Evolutionary conservation across 2,113 vertebrate species (phyloP).

Genomic region (Aspidoscelis tigris): DNA sequence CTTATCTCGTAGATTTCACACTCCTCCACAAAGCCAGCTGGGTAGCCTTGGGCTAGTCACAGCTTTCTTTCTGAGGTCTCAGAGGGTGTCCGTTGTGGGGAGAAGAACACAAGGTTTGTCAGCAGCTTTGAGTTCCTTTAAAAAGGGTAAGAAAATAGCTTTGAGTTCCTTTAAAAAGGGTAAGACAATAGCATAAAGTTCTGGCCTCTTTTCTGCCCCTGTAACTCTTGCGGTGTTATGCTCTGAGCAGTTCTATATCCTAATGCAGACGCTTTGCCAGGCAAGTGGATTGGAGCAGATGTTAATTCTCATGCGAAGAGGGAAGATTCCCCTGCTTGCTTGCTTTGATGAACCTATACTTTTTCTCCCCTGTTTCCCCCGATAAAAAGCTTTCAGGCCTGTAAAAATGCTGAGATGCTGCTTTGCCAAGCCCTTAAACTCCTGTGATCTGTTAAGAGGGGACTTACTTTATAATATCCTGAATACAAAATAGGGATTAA

Average conservation of each 20-base stretch:
- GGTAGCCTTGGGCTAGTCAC: no score
- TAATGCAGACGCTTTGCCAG: accelerated
- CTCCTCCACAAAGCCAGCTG: no score
- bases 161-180: no score
- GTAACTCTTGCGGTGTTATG: background rate
- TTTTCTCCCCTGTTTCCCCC: background rate
- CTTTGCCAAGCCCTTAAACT: background rate
- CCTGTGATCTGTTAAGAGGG: accelerated
- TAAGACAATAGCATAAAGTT: no score
- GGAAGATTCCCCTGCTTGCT: background rate
- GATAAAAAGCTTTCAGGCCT: slow-evolving; percentile 20
- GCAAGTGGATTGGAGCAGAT: slow-evolving; percentile 11
- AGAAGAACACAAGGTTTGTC: no score
- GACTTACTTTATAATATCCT: background rate
- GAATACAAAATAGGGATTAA: background rate
- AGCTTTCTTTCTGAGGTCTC: no score
- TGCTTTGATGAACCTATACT: slow-evolving; percentile 35
- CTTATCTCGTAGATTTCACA: no score
- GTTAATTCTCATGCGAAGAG: background rate
- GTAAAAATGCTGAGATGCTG: slow-evolving; percentile 26
- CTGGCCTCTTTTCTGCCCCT: no score
- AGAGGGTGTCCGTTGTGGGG: no score
- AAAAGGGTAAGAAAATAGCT: no score
- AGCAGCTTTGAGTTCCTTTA: no score
- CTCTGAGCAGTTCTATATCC: accelerated